These are phyloP conservation scores for Cyclophora punctaria DNA, from an alignment of 2,888 invertebrate species.

Conservation along the genomic window DNA sequence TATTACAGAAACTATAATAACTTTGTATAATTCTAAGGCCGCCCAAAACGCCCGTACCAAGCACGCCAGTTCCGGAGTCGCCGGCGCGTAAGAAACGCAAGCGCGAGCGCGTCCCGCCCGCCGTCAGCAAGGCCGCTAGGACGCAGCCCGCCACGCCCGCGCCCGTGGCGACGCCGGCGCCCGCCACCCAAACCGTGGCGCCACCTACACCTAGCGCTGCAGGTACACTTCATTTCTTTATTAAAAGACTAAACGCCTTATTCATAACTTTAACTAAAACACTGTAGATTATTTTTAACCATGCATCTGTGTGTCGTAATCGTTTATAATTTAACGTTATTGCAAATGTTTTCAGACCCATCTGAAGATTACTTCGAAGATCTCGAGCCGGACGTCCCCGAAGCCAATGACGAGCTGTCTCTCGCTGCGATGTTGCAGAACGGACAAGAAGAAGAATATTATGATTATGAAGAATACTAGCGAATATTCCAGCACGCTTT, in stretches of 20 bases:
- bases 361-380: slow-evolving; percentile 34
- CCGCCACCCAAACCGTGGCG: slow-evolving; percentile 13
- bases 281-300: too few species aligned
- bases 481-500: not conserved
- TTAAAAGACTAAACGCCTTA: too few species aligned
- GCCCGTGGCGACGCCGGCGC: slow-evolving; percentile 31
- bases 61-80: slow-evolving; percentile 10
- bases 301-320: too few species aligned
- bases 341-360: not conserved
- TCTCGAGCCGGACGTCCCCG: slow-evolving; percentile 60
- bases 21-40: not conserved
- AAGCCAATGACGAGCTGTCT: slow-evolving; percentile 61
- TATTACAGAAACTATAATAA: too few species aligned
- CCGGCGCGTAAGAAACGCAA: slow-evolving; percentile 9
- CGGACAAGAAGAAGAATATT: slow-evolving; percentile 77
- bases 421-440: slow-evolving; percentile 77
- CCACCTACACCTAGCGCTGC: slow-evolving; percentile 23
- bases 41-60: slow-evolving; percentile 5
- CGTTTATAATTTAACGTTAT: too few species aligned
- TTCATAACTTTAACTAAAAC: too few species aligned
- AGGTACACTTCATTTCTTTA: slow-evolving; percentile 10
- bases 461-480: slow-evolving; percentile 80
- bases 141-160: slow-evolving; percentile 1
- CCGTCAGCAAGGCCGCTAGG: slow-evolving; percentile 3
- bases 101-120: slow-evolving; percentile 1